Evolutionary conservation across 1,140 invertebrate genomes (phyloP).

Genomic region (Bradysia coprophila): DNA sequence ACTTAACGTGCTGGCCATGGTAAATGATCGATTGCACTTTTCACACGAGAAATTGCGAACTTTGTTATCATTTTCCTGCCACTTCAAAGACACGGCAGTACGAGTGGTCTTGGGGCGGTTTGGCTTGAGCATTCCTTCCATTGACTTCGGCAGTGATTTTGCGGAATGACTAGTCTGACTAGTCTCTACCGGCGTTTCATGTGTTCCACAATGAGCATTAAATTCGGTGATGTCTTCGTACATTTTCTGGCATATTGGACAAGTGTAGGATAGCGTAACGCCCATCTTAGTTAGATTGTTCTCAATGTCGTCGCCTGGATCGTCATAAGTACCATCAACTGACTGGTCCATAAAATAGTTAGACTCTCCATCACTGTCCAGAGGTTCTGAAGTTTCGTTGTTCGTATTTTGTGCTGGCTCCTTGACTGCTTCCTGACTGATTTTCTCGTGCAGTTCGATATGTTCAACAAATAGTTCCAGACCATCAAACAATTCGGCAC

Average conservation of each 20-base stretch:
- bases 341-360: not conserved
- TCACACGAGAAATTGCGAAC: not conserved
- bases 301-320: not conserved
- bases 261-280: not conserved
- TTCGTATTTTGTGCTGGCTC: not conserved
- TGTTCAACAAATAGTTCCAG: not conserved
- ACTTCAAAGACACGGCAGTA: not conserved
- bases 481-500: not conserved
- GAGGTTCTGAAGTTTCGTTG: not conserved
- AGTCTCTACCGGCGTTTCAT: not conserved
- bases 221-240: not conserved
- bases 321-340: not conserved
- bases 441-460: not conserved
- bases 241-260: not conserved
- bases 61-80: not conserved
- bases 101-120: not conserved
- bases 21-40: conserved; percentile 20
- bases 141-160: not conserved
- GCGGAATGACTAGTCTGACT: not conserved
- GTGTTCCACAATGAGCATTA: not conserved
- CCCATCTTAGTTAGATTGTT: not conserved
- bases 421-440: too few species aligned
- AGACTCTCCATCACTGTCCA: not conserved
- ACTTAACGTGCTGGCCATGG: conserved; percentile 19
- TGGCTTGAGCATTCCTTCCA: not conserved